Evolutionary conservation across 2,888 invertebrate genomes (phyloP).

Genomic region (Ennomos quercinarius): DNA sequence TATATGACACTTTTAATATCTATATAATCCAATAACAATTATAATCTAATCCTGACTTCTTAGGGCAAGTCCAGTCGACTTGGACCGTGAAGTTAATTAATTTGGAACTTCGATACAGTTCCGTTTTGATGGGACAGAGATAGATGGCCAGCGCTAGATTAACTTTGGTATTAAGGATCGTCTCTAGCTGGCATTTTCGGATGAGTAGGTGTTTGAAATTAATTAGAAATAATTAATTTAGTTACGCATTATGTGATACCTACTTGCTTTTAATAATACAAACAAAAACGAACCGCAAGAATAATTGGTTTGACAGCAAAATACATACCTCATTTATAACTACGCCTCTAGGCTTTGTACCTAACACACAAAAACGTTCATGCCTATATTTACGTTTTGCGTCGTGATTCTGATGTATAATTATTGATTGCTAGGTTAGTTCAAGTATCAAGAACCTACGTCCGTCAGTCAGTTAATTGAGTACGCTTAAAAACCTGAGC

Average conservation of each 20-base stretch:
- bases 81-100: conserved; percentile 68
- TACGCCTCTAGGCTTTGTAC: conserved; percentile 22
- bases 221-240: conserved; percentile 28
- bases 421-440: conserved; percentile 13
- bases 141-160: conserved; percentile 50
- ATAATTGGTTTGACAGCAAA: conserved; percentile 1
- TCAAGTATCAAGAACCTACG: conserved; percentile 9
- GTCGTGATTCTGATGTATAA: conserved; percentile 1
- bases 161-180: conserved; percentile 36
- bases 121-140: conserved; percentile 64
- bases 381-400: background rate
- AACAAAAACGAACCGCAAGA: conserved; percentile 6
- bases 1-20: no score
- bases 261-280: conserved; percentile 9
- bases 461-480: conserved; percentile 22
- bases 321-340: conserved; percentile 15
- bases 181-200: conserved; percentile 37
- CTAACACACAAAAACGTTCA: conserved; percentile 8
- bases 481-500: conserved; percentile 12
- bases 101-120: conserved; percentile 61
- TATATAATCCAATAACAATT: conserved; percentile 14
- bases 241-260: conserved; percentile 10
- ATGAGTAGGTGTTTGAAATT: conserved; percentile 30
- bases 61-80: conserved; percentile 44
- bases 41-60: conserved; percentile 23